These are phyloP conservation scores for Rallus crepitans DNA, from an alignment of 2,797 vertebrate genomes.

Conservation along the genomic window DNA sequence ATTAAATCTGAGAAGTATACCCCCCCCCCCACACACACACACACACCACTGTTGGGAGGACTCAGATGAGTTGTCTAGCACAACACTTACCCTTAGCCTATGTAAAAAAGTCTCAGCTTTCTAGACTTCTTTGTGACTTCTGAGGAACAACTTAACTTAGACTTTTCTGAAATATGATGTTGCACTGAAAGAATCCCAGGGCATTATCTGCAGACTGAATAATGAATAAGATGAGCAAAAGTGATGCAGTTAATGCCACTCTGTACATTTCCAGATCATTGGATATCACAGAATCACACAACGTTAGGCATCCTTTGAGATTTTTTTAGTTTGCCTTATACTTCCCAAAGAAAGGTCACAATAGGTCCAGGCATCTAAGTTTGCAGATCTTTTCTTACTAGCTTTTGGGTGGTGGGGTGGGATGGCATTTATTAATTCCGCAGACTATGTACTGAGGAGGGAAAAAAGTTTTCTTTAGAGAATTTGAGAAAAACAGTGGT, in stretches of 20 bases:
- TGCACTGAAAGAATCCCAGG: background rate
- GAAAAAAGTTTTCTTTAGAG: background rate
- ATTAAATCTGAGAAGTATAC: conserved; percentile 45
- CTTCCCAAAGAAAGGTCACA: background rate
- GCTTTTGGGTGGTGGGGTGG: background rate
- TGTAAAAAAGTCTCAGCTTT: background rate
- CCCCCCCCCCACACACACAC: background rate
- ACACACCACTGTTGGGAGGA: background rate
- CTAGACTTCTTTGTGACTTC: background rate
- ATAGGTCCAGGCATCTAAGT: background rate
- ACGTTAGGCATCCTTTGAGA: background rate
- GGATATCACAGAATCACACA: no score
- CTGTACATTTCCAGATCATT: background rate
- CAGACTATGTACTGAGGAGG: background rate
- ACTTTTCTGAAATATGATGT: background rate
- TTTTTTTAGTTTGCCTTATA: background rate
- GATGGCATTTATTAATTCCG: background rate
- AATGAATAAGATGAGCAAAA: background rate
- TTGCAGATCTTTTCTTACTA: background rate
- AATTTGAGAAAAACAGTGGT: background rate
- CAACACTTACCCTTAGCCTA: background rate
- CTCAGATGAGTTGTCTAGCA: conserved; percentile 47
- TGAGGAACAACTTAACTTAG: background rate
- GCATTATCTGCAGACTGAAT: background rate
- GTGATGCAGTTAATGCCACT: background rate